Evolutionary conservation across 2,113 vertebrate species (phyloP).

Genomic region (Chaetorhynchus papuensis): DNA sequence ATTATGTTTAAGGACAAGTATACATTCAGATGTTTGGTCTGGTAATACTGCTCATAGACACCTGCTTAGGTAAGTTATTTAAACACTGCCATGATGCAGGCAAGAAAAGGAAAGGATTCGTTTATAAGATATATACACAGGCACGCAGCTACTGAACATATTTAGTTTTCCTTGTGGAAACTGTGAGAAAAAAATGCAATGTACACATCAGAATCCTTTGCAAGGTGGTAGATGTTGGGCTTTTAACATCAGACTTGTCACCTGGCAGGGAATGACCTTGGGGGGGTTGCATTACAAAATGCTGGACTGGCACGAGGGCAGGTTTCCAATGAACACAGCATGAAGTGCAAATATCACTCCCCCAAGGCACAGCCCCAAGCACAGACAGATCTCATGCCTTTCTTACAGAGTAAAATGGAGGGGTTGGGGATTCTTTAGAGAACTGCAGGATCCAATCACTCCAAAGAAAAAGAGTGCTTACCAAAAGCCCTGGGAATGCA

Average conservation of each 20-base stretch:
- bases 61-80: neutral
- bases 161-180: neutral
- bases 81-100: neutral
- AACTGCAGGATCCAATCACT: neutral
- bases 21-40: neutral
- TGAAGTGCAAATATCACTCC: constrained; percentile 8
- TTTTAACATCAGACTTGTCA: neutral
- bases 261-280: constrained; percentile 42
- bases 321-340: neutral
- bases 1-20: neutral
- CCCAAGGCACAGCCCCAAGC: neutral
- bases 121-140: neutral
- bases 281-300: neutral
- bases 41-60: neutral
- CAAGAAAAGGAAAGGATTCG: neutral
- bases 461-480: neutral
- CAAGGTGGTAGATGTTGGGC: neutral
- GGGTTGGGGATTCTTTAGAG: neutral
- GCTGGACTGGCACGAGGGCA: neutral
- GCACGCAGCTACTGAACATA: neutral
- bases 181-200: neutral
- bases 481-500: neutral
- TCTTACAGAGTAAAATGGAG: neutral
- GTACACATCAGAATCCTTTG: neutral
- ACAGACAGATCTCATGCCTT: neutral